Conservation (phyloP, 2,113 vertebrate genomes). For the human region GRCh38 chr7:7706501-7707000, state of each 20-base stretch:
- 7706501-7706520: slow-evolving; percentile 20
- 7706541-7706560: neutral
- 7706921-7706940: neutral
- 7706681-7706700: neutral
- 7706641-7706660: neutral
- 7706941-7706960: neutral
- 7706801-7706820: neutral
- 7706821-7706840: slow-evolving; percentile 42
- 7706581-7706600: neutral
- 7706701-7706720: neutral
- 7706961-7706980: neutral
- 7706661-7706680: neutral
- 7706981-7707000: slow-evolving; percentile 16
- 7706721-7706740: neutral
- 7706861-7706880: slow-evolving; percentile 53
- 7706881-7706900: neutral
- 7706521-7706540: neutral
- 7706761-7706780: neutral
- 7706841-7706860: slow-evolving; percentile 23
- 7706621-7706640: neutral
- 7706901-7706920: neutral
- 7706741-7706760: slow-evolving; percentile 3
- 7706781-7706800: neutral
- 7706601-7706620: neutral
- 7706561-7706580: neutral